Percentiles rank a stretch among this genome's conserved stretches.
phyloP scores from a whole-genome alignment of 2,888 invertebrate species.

The Sericinus montela region DNA sequence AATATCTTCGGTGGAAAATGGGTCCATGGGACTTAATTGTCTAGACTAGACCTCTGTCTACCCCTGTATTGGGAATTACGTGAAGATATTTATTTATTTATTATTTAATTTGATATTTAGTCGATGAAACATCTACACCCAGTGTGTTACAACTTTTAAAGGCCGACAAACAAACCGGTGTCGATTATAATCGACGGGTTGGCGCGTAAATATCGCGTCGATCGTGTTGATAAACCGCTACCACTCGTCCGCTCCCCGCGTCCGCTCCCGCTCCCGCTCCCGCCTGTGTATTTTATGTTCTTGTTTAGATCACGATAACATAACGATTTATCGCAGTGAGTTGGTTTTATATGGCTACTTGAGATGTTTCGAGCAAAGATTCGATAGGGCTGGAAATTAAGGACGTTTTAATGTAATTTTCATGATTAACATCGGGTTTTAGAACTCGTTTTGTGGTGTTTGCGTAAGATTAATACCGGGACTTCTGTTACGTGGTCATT shows the following conservation, averaged over 20 bases:
- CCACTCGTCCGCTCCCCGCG: constrained; percentile 22
- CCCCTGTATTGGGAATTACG: too few relatives aligned
- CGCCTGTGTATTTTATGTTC: constrained; percentile 55
- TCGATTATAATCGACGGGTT: constrained; percentile 60
- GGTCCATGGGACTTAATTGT: too few relatives aligned
- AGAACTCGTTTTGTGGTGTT: too few relatives aligned
- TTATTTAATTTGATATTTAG: too few relatives aligned
- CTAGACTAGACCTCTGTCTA: too few relatives aligned
- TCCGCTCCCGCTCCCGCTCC: constrained; percentile 38
- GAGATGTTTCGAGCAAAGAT: constrained; percentile 46
- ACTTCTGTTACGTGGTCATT: too few relatives aligned
- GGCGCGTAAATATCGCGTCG: constrained; percentile 47
- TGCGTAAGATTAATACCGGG: too few relatives aligned
- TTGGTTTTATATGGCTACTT: constrained; percentile 47
- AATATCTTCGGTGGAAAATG: too few relatives aligned
- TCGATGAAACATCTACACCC: constrained; percentile 9
- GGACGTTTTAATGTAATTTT: too few relatives aligned
- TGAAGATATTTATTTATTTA: too few relatives aligned
- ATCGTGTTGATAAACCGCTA: constrained; percentile 45
- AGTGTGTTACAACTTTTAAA: constrained; percentile 32
- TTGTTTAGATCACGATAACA: constrained; percentile 59
- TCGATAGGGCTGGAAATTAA: constrained; percentile 12
- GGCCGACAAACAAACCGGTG: constrained; percentile 55
- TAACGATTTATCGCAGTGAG: constrained; percentile 55
- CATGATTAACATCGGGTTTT: too few relatives aligned